Evolutionary conservation across 2,888 invertebrate genomes (phyloP), one percentile per base, ranked within the genome.

Genomic region (Girardia tigrina): DNA sequence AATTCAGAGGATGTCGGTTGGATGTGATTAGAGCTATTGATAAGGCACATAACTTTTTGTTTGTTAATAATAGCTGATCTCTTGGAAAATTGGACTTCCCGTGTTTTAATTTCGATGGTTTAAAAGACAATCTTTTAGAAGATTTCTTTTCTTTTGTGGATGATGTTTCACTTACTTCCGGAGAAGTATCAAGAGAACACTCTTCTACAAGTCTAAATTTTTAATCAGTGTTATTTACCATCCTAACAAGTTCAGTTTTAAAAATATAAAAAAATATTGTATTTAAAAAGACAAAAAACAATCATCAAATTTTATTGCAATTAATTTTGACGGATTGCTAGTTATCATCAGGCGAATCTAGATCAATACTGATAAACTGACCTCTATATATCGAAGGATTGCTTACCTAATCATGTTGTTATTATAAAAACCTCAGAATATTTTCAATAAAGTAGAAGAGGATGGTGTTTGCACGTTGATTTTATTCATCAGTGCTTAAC

Each of bases 1-100:
- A 56, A 56, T 16, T 56, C n/a, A 56, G 23, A 20, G 56, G 56
- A 56, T 56, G 56, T 56, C 56, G n/a, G 56, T 56, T 56, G 4
- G 56, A 56, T 56, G 56, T 56, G n/a, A 56, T 56, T 8, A 56
- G 56, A 23, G 56, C 56, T 56, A 56, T 56, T 12, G 56, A 56
- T 56, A 56, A 56, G 56, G 56, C 56, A 56, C 56, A 56, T 2
- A 56, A 12, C 23, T 56, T 56, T 56, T 56, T 56, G n/a, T 56
- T 56, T 4, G 56, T 56, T 56, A 56, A 56, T 20, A 56, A 23
- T 20, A 56, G 56, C n/a, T 56, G 56, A 12, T 56, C 56, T 4
- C 56, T 4, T 6, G 56, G 56, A 16, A 56, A 56, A 56, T 56
- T 56, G n/a, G 56, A 8, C 23, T 56, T 56, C 8, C 56, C 56